Conservation (phyloP, 2,888 invertebrate species). For the Pachymerium ferrugineum region DNA sequence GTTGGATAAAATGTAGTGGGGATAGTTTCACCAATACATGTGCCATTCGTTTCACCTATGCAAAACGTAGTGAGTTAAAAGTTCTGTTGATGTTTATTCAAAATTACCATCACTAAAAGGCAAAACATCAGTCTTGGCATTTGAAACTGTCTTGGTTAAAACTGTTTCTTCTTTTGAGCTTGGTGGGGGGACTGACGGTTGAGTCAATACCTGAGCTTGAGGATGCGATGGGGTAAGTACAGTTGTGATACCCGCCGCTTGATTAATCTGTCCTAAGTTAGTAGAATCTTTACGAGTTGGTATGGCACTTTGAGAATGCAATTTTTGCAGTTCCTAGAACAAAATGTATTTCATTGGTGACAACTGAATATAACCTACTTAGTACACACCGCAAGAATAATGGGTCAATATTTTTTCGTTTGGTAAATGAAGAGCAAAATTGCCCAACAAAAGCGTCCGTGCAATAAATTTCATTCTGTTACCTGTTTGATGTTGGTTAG, state of each 20-base stretch:
- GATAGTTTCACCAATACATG: neutral
- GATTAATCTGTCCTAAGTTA: neutral
- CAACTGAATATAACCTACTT: no score
- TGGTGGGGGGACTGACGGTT: neutral
- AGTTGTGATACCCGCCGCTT: neutral
- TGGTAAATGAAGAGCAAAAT: no score
- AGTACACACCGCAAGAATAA: no score
- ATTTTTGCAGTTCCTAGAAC: conserved; percentile 34
- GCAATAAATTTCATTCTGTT: neutral
- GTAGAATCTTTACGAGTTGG: conserved; percentile 22
- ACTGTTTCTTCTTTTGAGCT: neutral
- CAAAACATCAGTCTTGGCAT: conserved; percentile 34
- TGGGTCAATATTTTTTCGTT: no score
- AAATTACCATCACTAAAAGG: conserved; percentile 40
- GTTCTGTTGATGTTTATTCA: conserved; percentile 42
- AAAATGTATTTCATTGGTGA: no score
- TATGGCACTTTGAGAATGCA: conserved; percentile 36
- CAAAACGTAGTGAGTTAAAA: neutral
- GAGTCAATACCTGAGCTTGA: neutral
- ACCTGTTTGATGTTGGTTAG: no score
- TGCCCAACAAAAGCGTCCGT: neutral
- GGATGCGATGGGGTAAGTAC: conserved; percentile 27
- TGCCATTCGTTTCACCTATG: neutral
- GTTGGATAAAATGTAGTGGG: conserved; percentile 23
- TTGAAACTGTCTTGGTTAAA: neutral